Evolutionary conservation across 2,888 invertebrate species (phyloP).

Genomic region (Tetramorium bicarinatum): DNA sequence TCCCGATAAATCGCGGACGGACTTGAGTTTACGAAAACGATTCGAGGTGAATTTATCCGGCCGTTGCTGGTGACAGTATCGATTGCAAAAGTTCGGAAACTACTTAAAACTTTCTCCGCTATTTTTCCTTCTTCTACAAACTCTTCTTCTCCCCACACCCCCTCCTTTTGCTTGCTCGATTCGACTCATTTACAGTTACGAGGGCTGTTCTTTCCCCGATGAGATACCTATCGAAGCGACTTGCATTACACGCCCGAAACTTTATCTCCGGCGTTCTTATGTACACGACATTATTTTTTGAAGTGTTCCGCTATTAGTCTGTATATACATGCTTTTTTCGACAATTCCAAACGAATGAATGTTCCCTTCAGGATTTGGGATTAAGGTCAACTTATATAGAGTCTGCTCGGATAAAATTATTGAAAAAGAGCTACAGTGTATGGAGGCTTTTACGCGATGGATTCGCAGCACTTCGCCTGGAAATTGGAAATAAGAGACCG

Average conservation of each 20-base stretch:
- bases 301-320: background rate
- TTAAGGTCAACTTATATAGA: slow-evolving; percentile 9
- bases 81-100: slow-evolving; percentile 65
- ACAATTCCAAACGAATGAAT: background rate
- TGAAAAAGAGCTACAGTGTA: background rate
- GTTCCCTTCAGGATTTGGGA: background rate
- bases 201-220: background rate
- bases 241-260: slow-evolving; percentile 21
- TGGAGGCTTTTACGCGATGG: background rate
- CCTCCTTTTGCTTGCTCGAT: background rate
- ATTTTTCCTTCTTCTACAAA: slow-evolving; percentile 56
- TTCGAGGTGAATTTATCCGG: slow-evolving; percentile 50
- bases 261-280: background rate
- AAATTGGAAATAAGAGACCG: slow-evolving; percentile 21
- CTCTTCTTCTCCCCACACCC: background rate
- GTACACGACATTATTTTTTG: background rate
- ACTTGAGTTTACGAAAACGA: slow-evolving; percentile 48
- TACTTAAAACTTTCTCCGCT: slow-evolving; percentile 65
- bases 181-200: slow-evolving; percentile 55
- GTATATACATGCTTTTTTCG: background rate
- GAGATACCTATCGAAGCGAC: slow-evolving; percentile 36
- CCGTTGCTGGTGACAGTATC: slow-evolving; percentile 58
- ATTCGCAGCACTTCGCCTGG: background rate
- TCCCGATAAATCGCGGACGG: slow-evolving; percentile 42
- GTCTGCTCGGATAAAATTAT: background rate